These are phyloP conservation scores for Grallaria varia DNA, from an alignment of 2,113 vertebrate species.

Conservation along the genomic window DNA sequence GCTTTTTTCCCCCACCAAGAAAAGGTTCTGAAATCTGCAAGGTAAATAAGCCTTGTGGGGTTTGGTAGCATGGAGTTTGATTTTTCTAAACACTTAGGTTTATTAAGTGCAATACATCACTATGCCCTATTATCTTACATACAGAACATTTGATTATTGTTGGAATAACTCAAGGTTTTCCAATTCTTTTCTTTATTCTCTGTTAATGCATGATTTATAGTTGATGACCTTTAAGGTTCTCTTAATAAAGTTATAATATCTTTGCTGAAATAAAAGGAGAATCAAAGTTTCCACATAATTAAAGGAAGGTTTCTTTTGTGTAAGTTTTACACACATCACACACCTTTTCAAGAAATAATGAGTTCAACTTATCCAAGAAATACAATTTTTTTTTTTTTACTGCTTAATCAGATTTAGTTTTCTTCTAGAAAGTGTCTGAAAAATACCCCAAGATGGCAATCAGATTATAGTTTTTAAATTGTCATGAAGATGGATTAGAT, in stretches of 20 bases:
- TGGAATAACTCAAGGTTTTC: neutral
- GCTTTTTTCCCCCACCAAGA: neutral
- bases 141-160: neutral
- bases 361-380: neutral
- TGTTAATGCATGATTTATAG: neutral
- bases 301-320: neutral
- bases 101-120: neutral
- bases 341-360: neutral
- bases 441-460: neutral
- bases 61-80: neutral
- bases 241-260: neutral
- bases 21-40: neutral
- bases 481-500: slow-evolving; percentile 59
- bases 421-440: neutral
- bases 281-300: neutral
- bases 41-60: neutral
- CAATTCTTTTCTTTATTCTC: neutral
- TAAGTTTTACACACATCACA: neutral
- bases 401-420: neutral
- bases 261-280: neutral
- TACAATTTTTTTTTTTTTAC: neutral
- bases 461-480: slow-evolving; percentile 36
- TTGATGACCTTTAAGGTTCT: neutral
- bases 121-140: neutral
- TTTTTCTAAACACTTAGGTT: neutral